These are phyloP conservation scores for Drosophila ambigua DNA, from an alignment of 1,140 invertebrate species.

Conservation along the genomic window DNA sequence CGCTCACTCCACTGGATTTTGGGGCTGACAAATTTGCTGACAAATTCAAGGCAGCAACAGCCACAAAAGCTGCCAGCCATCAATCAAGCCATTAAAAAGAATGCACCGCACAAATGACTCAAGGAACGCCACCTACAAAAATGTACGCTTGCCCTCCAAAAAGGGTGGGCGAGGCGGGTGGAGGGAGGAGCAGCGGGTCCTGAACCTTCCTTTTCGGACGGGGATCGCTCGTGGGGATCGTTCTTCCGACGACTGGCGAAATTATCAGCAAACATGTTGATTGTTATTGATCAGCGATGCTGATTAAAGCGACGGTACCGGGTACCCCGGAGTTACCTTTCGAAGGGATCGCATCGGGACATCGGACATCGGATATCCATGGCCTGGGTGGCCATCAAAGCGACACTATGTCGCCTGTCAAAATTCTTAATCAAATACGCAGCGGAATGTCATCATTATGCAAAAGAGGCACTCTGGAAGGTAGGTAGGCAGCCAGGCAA, in stretches of 20 bases:
- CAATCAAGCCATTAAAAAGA: conserved; percentile 81
- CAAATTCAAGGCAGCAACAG: conserved; percentile 76
- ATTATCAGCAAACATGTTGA: conserved; percentile 82
- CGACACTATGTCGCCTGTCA: conserved; percentile 83
- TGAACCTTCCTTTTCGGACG: conserved; percentile 10
- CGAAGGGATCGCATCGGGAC: conserved; percentile 17
- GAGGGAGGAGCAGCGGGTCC: background rate
- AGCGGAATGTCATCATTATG: conserved; percentile 82
- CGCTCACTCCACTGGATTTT: background rate
- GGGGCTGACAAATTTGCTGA: conserved; percentile 78
- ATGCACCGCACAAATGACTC: conserved; percentile 76
- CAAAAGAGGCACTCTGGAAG: conserved; percentile 44
- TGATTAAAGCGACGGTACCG: conserved; percentile 75
- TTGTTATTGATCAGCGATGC: conserved; percentile 79
- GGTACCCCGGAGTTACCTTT: conserved; percentile 20
- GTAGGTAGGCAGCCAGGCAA: conserved; percentile 2
- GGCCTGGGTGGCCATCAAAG: conserved; percentile 79
- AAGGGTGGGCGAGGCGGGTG: background rate
- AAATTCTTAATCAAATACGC: conserved; percentile 83
- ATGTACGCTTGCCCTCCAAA: conserved; percentile 16
- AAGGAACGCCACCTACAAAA: conserved; percentile 74
- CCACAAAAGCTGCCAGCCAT: conserved; percentile 70
- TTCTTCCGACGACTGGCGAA: conserved; percentile 51
- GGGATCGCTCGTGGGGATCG: background rate
- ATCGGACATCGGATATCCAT: conserved; percentile 70